These are phyloP conservation scores for Autographa gamma DNA, from an alignment of 2,888 invertebrate genomes.

Conservation along the genomic window DNA sequence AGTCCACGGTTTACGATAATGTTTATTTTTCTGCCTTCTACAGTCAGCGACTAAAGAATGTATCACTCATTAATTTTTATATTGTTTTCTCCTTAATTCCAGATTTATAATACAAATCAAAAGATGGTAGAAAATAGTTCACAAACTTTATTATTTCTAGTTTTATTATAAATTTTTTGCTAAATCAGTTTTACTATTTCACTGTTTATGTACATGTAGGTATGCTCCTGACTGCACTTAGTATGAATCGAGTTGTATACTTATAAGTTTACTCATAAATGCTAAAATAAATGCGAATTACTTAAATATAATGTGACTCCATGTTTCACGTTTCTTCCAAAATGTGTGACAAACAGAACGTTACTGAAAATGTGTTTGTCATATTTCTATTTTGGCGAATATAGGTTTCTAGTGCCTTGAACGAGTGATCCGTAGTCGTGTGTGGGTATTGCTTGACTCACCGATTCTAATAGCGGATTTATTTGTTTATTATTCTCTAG, in stretches of 20 bases:
- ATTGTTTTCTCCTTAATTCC: no score
- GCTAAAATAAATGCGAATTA: not conserved
- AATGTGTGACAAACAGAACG: not conserved
- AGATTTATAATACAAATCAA: no score
- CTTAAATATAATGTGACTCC: not conserved
- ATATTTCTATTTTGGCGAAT: constrained; percentile 45
- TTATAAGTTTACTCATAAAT: not conserved
- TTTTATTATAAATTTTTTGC: no score
- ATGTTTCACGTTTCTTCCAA: not conserved
- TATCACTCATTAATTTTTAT: no score
- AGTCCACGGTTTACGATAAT: not conserved
- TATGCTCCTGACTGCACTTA: no score
- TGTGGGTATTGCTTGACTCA: constrained; percentile 36
- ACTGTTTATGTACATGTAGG: no score
- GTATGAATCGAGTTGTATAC: no score
- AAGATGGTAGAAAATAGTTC: no score
- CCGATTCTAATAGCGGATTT: constrained; percentile 25
- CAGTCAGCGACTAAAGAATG: no score
- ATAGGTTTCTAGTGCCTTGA: constrained; percentile 45
- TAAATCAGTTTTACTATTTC: no score
- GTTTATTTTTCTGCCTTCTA: not conserved
- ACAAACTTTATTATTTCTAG: no score
- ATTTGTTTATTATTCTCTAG: constrained; percentile 29
- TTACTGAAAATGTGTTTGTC: constrained; percentile 36
- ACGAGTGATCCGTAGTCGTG: constrained; percentile 30